phyloP scores from a whole-genome alignment of 2,888 invertebrate species.

The Phragmatobia fuliginosa region DNA sequence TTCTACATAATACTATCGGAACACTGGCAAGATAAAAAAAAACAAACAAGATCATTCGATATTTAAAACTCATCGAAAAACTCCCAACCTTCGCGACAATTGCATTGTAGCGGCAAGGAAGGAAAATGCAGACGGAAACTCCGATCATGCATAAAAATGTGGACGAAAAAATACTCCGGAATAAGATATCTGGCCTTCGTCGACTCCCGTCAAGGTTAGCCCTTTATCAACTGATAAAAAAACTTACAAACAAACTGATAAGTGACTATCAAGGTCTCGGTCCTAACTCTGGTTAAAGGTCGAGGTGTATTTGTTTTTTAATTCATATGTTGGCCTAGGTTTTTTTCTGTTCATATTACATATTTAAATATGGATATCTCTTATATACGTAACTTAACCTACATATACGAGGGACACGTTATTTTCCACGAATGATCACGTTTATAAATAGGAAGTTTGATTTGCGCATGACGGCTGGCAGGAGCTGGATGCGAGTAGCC shows the following conservation, averaged over 20 bases:
- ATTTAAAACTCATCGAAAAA: slow-evolving; percentile 23
- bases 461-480: no score
- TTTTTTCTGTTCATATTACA: slow-evolving; percentile 47
- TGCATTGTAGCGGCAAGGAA: slow-evolving; percentile 70
- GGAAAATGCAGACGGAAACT: slow-evolving; percentile 72
- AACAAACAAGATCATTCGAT: slow-evolving; percentile 10
- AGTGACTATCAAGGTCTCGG: slow-evolving; percentile 71
- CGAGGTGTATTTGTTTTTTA: slow-evolving; percentile 63
- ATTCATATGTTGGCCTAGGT: slow-evolving; percentile 49
- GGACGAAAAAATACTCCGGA: slow-evolving; percentile 73
- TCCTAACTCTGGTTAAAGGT: slow-evolving; percentile 78
- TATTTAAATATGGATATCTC: slow-evolving; percentile 7
- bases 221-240: slow-evolving; percentile 78
- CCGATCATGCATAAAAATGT: slow-evolving; percentile 71
- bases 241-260: slow-evolving; percentile 70
- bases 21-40: slow-evolving; percentile 2
- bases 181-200: slow-evolving; percentile 64
- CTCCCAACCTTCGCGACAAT: slow-evolving; percentile 54
- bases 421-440: slow-evolving; percentile 1
- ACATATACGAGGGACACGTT: neutral
- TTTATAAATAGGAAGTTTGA: neutral
- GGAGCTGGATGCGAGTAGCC: no score
- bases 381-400: neutral
- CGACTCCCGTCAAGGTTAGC: slow-evolving; percentile 72
- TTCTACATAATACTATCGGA: neutral